A percentile compares a stretch with the other conserved stretches of the same genome.
phyloP scores from a whole-genome alignment of 2,888 invertebrate species.

The Drosophila picticornis region DNA sequence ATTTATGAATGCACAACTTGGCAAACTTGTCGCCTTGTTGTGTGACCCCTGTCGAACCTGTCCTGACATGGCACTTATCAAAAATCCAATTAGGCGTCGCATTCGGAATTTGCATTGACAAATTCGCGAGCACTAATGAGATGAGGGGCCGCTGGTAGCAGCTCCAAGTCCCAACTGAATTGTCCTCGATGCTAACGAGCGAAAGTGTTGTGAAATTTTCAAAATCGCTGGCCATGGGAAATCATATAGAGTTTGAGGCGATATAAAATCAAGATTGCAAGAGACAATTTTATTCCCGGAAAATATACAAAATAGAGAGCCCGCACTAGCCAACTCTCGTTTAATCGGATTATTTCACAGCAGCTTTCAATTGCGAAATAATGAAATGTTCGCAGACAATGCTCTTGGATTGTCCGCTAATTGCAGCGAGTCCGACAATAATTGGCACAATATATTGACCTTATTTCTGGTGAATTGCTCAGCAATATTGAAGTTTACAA shows the following conservation, averaged over 20 bases:
- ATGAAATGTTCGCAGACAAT: constrained; percentile 13
- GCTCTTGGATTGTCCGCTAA: constrained; percentile 3
- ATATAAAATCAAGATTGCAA: not conserved
- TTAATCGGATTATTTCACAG: not conserved
- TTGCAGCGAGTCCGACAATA: not conserved
- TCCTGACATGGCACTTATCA: constrained; percentile 53
- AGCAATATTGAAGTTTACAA: constrained; percentile 30
- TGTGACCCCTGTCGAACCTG: constrained; percentile 30
- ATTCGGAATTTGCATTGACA: constrained; percentile 52
- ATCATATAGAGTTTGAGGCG: not conserved
- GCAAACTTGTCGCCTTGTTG: constrained; percentile 18
- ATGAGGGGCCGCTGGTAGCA: not conserved
- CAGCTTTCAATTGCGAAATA: constrained; percentile 31
- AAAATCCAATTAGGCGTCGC: constrained; percentile 68
- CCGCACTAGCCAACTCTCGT: not conserved
- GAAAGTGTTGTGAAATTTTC: constrained; percentile 28
- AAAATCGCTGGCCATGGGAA: not conserved
- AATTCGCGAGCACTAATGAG: constrained; percentile 54
- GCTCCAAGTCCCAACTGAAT: constrained; percentile 30
- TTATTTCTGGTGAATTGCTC: constrained; percentile 23
- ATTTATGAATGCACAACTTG: constrained; percentile 41
- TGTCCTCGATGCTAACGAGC: constrained; percentile 35
- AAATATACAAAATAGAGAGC: not conserved
- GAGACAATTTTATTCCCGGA: not conserved
- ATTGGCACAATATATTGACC: constrained; percentile 20